Evolutionary conservation across 2,888 invertebrate species (phyloP), one percentile per base, ranked within the genome.

Genomic region (Cryptocephalus primarius): DNA sequence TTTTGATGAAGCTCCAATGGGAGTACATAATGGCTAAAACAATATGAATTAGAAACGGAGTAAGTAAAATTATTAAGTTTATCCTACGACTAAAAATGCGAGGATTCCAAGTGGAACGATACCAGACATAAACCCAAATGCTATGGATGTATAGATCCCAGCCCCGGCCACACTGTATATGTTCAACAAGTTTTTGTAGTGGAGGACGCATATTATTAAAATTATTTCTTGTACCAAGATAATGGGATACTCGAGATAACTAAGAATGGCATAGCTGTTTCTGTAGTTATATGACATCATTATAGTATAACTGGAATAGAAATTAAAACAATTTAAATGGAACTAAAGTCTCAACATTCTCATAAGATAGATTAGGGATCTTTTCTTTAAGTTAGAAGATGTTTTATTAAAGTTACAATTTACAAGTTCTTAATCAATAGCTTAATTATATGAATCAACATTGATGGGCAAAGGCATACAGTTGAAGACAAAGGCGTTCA

Each of bases 171-270:
- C 57, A 48, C 67, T 65, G 33, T 59, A 55, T 2, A 62, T 52
- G 48, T 77, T 73, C 40, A 87, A 60, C 51, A 76, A 57, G 33
- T 76, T 71, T 60, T 79, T 78, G 63, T 82, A 88, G 60, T 80
- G 77, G 47, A 89, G 68, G 2, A 84, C 84, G 45, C 82, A 76
- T 61, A 76, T 83, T 54, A 89, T 77, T 50, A 90, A 70, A 8
- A 85, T 71, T 52, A 83, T 79, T 59, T 88, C 82, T 72, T 90
- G 89, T 1, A 80, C 43, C 47, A 90, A 67, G 54, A 90, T 80
- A 40, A 89, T 80, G 0, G 88, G 88, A 67, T 90, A 90, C 63
- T 91, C 91, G 75, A 90, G 68, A 60, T 88, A 91, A 0, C 88
- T 85, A 54, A 88, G 71, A 9, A 86, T 55, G 9, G 82, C 77